Base-by-base conservation (phyloP, 2,113 vertebrate genomes). In the Ascaphus truei region DNA sequence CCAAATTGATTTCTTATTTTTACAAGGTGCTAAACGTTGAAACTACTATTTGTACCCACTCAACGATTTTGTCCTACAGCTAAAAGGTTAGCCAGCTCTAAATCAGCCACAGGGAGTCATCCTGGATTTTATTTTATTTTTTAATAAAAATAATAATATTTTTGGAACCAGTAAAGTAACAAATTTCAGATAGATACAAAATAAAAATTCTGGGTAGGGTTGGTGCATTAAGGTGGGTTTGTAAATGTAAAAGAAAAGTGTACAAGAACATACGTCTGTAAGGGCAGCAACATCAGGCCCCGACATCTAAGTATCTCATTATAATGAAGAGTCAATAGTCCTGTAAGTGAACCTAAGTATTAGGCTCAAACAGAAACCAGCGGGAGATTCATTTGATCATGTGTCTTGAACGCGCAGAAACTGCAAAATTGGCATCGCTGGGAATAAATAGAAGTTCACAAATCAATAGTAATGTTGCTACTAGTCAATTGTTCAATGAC, bases 391-490 rank as follows among this genome's bases (percentile, higher is more conserved):
- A 58, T 48, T 48, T 39, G 65, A 58, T 68, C 43, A 22, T 68
- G 39, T 45, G 33, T 48, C 52, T 57, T 25, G 16, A 57, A 13
- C 29, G 39, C 29, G 58, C 53, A 34, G 34, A 67, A 41, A 29
- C 26, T 56, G 36, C 65, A 68, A 68, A 58, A 68, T 58, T 68
- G 62, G 65, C 64, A 68, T 6, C 25, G 52, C 29, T 48, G 39
- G 58, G 43, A 68, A 58, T 68, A 47, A 57, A 57, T 34, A 47
- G 36, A 56, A 67, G 36, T 56, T 47, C 13, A 68, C 18, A 58
- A 45, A 58, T 58, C 27, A 26, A 47, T 68, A 36, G 29, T 15
- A 68, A 68, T 47, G 62, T 50, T 48, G 27, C 4, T 39, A 50
- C 31, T 41, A 41, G 53, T n/a, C 39, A 48, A 36, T 68, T 47